Evolutionary conservation across 2,888 invertebrate genomes (phyloP), one percentile per base, ranked within the genome.

Genomic region (Ctena decussata): DNA sequence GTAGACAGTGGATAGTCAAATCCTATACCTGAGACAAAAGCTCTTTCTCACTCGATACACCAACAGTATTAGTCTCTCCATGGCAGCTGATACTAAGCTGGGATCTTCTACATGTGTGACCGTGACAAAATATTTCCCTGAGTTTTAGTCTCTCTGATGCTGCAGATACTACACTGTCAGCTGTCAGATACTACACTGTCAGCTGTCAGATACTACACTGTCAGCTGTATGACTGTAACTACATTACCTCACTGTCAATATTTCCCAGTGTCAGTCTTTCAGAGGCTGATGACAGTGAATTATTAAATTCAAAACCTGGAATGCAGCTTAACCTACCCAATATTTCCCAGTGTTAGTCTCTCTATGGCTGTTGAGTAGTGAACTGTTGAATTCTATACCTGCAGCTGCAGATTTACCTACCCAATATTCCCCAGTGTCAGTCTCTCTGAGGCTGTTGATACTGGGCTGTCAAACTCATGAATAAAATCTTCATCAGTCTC

Each of bases 401-500:
- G n/a, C n/a, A n/a, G n/a, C n/a, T n/a, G n/a, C n/a, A n/a, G n/a
- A n/a, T n/a, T n/a, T 27, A 57, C 97, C 96, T 97, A 98, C 95
- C 97, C 98, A 0, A 97, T 96, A 94, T 98, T 98, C 12, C 97
- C 98, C 0, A 84, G 15, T 0, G 97, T 97, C 35, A 97, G 94
- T 0, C 97, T 95, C 85, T 97, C 97, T n/a, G 97, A 96, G 35
- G 97, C 97, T 0, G 97, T 96, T 93, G 97, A 96, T 3, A 97
- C 95, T 0, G 97, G 96, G 0, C 96, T 96, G 94, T 98, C 98
- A 92, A 97, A 96, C 95, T 98, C 98, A 93, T 98, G 98, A 5
- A 97, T 96, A 41, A 98, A 94, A 92, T 98, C 98, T 91, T 97
- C 97, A 80, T 98, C 97, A 0, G 97, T 97, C 97, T 98, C 98